phyloP scores from a whole-genome alignment of 2,888 invertebrate genomes.

The Xylota sylvarum region DNA sequence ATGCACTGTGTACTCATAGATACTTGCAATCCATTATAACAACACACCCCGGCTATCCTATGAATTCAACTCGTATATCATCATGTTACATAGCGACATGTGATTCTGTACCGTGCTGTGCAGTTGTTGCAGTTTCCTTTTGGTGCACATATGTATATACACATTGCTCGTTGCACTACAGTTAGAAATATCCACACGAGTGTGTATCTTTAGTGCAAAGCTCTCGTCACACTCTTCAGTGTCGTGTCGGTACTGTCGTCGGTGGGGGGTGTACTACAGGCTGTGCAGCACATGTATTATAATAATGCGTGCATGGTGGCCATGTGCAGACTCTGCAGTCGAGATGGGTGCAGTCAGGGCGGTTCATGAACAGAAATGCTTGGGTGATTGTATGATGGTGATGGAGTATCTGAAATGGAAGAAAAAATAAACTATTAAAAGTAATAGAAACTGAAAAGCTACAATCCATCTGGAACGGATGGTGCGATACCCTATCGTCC shows the following conservation, averaged over 20 bases:
- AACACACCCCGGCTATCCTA: constrained; percentile 28
- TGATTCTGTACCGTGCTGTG: constrained; percentile 14
- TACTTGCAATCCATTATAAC: constrained; percentile 30
- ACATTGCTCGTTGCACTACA: constrained; percentile 22
- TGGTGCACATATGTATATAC: background rate
- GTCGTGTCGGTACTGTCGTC: constrained; percentile 23
- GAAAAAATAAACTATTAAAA: constrained; percentile 6
- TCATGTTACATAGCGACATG: constrained; percentile 37
- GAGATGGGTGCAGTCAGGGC: constrained; percentile 22
- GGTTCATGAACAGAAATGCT: constrained; percentile 14
- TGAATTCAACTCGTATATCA: constrained; percentile 33
- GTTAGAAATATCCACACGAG: constrained; percentile 19
- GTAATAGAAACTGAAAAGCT: background rate
- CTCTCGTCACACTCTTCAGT: constrained; percentile 35
- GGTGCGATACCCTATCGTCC: too few species aligned
- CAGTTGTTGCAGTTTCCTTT: constrained; percentile 15
- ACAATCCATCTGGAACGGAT: too few species aligned
- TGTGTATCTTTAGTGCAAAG: constrained; percentile 18
- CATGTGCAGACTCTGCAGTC: constrained; percentile 32
- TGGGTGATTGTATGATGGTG: constrained; percentile 19
- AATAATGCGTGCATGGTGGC: constrained; percentile 38
- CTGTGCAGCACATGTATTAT: constrained; percentile 32
- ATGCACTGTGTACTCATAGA: constrained; percentile 14
- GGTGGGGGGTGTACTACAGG: constrained; percentile 14
- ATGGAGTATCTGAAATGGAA: background rate